These are phyloP conservation scores for Myripristis murdjan DNA, from an alignment of 2,797 vertebrate species.

Conservation along the genomic window DNA sequence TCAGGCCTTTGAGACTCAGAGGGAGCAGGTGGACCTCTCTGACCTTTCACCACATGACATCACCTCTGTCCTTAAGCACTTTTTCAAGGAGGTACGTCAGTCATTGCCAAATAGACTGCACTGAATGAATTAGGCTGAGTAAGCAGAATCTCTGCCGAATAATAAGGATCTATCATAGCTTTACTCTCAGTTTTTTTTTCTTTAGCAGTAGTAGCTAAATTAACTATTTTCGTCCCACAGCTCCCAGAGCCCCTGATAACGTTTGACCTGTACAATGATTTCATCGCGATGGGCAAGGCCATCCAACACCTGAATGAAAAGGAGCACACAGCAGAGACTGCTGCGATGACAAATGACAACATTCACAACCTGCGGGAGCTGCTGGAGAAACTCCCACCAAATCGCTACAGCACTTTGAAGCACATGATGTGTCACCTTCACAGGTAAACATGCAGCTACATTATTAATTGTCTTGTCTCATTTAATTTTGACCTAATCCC, in stretches of 20 bases:
- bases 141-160: not conserved
- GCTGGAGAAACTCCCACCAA: conserved; percentile 79
- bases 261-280: conserved; percentile 89
- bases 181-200: not conserved
- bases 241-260: conserved; percentile 92
- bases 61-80: conserved; percentile 92
- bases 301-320: conserved; percentile 82
- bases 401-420: conserved; percentile 90
- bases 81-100: conserved; percentile 93
- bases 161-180: not conserved
- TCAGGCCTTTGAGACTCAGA: conserved; percentile 92
- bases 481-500: not conserved
- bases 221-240: conserved; percentile 72
- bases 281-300: conserved; percentile 88
- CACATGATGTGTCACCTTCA: conserved; percentile 90
- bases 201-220: not conserved
- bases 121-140: not conserved
- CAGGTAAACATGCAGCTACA: conserved; percentile 76
- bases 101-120: not conserved
- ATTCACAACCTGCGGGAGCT: conserved; percentile 71
- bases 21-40: conserved; percentile 91
- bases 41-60: conserved; percentile 94
- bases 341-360: conserved; percentile 60
- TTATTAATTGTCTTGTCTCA: not conserved
- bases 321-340: conserved; percentile 67